These are phyloP conservation scores for Dromas ardeola DNA, from an alignment of 2,113 vertebrate genomes.

Conservation along the genomic window DNA sequence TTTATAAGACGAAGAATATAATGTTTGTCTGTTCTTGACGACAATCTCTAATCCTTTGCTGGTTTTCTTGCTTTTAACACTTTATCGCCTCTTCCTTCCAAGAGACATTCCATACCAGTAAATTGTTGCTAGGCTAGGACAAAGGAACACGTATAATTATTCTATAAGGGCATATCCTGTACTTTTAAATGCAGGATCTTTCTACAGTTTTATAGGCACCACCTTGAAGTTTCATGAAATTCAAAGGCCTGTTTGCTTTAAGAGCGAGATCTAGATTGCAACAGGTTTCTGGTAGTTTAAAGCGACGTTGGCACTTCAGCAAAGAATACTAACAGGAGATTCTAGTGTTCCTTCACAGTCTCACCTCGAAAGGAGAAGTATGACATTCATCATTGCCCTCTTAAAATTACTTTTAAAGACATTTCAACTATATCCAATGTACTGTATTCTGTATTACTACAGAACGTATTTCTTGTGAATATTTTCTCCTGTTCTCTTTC, in stretches of 20 bases:
- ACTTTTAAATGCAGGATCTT: background rate
- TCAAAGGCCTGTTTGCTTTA: background rate
- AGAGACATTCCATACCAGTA: background rate
- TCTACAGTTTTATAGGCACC: background rate
- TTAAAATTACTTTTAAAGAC: background rate
- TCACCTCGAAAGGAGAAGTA: background rate
- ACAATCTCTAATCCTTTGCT: background rate
- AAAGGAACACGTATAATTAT: background rate
- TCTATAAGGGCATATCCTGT: background rate
- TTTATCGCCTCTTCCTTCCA: background rate
- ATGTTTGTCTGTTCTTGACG: background rate
- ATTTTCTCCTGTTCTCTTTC: background rate
- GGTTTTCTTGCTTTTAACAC: background rate
- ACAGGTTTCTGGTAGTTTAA: background rate
- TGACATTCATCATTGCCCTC: rapidly evolving
- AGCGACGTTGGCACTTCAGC: background rate
- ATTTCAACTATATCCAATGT: background rate
- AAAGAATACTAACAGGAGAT: background rate
- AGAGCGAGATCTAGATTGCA: background rate
- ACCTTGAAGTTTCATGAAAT: background rate
- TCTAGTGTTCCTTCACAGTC: background rate
- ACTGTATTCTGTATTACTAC: background rate
- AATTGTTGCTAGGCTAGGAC: background rate
- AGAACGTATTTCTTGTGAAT: background rate
- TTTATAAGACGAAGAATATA: background rate